phyloP scores from a whole-genome alignment of 1,140 invertebrate species.

The Atta texana region DNA sequence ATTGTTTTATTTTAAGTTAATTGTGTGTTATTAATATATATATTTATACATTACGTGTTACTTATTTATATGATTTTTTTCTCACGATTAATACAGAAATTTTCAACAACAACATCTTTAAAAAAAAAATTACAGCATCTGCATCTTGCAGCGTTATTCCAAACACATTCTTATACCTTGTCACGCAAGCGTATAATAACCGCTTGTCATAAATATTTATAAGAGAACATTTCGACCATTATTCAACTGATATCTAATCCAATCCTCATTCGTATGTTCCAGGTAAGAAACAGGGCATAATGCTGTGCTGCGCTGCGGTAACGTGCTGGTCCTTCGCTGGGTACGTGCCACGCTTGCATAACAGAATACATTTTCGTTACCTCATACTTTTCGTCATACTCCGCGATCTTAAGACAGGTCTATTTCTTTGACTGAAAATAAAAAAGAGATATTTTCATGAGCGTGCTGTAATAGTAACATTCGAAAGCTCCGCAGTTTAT shows the following conservation, averaged over 20 bases:
- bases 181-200: slow-evolving; percentile 9
- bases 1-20: neutral
- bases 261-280: slow-evolving; percentile 59
- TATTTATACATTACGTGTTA: neutral
- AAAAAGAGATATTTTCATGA: slow-evolving; percentile 3
- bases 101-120: neutral
- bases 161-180: neutral
- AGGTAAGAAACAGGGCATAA: slow-evolving; percentile 54
- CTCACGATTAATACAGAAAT: neutral
- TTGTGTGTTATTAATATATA: neutral
- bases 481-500: neutral
- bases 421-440: neutral
- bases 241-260: slow-evolving; percentile 52
- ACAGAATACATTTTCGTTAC: slow-evolving; percentile 55
- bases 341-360: slow-evolving; percentile 56
- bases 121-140: neutral
- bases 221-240: slow-evolving; percentile 42
- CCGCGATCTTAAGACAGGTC: slow-evolving; percentile 25
- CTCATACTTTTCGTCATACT: neutral
- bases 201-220: slow-evolving; percentile 49
- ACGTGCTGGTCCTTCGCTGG: slow-evolving; percentile 15
- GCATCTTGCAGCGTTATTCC: slow-evolving; percentile 7
- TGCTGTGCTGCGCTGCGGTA: slow-evolving; percentile 1
- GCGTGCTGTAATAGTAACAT: neutral
- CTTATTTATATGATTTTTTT: neutral